Conservation (phyloP, 92 coral and sea anemone genomes). For the Isaurus tuberculatus region DNA sequence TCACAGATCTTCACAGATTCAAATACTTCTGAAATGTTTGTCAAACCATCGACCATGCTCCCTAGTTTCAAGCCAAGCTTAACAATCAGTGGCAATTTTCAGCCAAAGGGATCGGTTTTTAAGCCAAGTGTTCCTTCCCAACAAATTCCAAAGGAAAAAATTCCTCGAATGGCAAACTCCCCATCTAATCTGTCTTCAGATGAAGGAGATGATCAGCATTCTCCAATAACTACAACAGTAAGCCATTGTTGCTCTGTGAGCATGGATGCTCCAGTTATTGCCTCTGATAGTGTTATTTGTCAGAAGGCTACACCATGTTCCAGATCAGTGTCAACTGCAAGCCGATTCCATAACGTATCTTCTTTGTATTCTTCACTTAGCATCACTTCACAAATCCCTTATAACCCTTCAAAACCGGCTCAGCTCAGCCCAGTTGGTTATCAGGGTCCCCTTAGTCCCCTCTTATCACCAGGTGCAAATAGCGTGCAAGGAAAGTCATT, state of each 20-base stretch:
- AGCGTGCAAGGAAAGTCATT: slow-evolving; percentile 21
- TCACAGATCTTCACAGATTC: slow-evolving; percentile 1
- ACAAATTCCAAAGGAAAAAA: slow-evolving; percentile 30
- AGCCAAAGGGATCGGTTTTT: slow-evolving; percentile 87
- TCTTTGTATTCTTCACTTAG: slow-evolving; percentile 25
- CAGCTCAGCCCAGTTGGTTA: slow-evolving; percentile 13
- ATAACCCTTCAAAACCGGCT: slow-evolving; percentile 6
- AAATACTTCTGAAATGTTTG: slow-evolving; percentile 13
- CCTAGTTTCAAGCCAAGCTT: slow-evolving; percentile 67
- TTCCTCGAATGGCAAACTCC: background rate
- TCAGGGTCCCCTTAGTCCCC: slow-evolving; percentile 52
- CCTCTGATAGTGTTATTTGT: background rate
- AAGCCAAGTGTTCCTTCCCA: slow-evolving; percentile 71
- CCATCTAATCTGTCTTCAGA: background rate
- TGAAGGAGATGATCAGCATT: background rate
- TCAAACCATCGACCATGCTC: slow-evolving; percentile 30
- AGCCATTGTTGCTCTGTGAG: background rate
- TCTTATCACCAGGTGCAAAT: slow-evolving; percentile 45
- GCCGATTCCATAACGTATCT: slow-evolving; percentile 1
- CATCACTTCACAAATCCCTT: background rate
- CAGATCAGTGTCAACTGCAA: background rate
- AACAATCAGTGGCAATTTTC: slow-evolving; percentile 82
- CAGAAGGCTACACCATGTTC: background rate
- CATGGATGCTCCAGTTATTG: background rate
- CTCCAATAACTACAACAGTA: background rate